Base-by-base conservation (phyloP, 1,140 invertebrate genomes). In the Solenopsis invicta region DNA sequence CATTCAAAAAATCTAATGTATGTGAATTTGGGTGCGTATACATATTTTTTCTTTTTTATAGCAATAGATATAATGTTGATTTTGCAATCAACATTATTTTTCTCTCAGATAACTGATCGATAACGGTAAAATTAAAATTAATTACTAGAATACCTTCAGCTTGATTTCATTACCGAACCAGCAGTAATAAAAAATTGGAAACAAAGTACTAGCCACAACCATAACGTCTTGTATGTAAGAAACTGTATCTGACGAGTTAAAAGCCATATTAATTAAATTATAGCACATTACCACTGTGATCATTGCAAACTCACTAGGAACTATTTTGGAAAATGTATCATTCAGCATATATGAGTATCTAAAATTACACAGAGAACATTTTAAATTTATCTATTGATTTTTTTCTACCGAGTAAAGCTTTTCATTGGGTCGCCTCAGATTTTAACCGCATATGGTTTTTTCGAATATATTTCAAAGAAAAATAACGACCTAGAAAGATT, bases 141-240 rank as follows among this genome's bases (percentile, higher is more conserved):
- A 12, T 61, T 24, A 18, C 4, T 69, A 48, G 0, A 71, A 2
- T 86, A 85, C 59, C 66, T 88, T 80, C 2, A 77, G 62, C 48
- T 87, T 96, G 0, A 96, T 93, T 91, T 96, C 95, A 88, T 95
- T 96, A 18, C 96, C 96, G 85, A 95, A 96, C 96, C 96, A 96
- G 89, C 96, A 96, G 80, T 96, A 96, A 0, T 96, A 89, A 67
- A 95, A 95, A 13, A 96, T 91, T 75, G 96, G 89, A 5, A 87
- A 18, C 8, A 86, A 12, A 10, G 80, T 85, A 16, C 56, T 80
- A 29, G 80, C 37, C 3, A 86, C 21, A 50, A 86, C 88, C 18
- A 91, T 21, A 29, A 87, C 9, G 2, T 85, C 48, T 8, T 72
- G 72, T 10, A 84, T 1, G 21, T 61, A 75, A 41, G 29, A 90